Conservation (phyloP, 2,888 invertebrate genomes). For the Acronicta leporina region DNA sequence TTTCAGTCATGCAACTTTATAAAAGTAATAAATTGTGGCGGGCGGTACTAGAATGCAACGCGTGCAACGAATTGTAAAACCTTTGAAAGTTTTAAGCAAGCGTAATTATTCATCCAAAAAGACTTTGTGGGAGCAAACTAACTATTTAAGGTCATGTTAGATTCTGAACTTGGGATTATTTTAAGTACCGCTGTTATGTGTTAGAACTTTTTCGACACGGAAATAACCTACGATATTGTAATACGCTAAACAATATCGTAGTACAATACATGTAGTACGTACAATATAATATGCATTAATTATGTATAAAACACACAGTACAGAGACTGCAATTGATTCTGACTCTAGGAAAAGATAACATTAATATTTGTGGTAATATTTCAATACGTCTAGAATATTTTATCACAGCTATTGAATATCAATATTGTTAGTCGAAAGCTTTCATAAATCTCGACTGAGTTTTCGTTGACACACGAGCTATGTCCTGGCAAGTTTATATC, state of each 20-base stretch:
- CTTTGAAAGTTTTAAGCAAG: not conserved
- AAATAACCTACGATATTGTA: no score
- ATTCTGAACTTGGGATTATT: no score
- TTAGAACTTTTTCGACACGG: no score
- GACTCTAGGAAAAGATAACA: not conserved
- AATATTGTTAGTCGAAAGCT: constrained; percentile 55
- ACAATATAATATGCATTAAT: no score
- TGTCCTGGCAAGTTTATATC: constrained; percentile 68
- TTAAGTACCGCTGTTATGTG: no score
- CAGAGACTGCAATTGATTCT: not conserved
- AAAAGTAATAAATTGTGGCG: not conserved
- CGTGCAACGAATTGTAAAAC: not conserved
- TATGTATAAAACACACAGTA: not conserved
- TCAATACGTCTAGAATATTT: constrained; percentile 46
- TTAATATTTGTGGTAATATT: constrained; percentile 29
- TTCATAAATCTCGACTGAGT: constrained; percentile 66
- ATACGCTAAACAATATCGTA: no score
- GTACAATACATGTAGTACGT: no score
- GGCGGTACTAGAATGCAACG: not conserved
- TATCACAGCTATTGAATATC: constrained; percentile 62
- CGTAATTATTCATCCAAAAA: not conserved
- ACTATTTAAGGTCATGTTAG: no score
- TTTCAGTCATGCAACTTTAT: constrained; percentile 2
- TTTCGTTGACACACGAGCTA: constrained; percentile 64
- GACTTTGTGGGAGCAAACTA: no score